Conservation (phyloP, 2,113 vertebrate species). For the Tricholaema leucomelas region DNA sequence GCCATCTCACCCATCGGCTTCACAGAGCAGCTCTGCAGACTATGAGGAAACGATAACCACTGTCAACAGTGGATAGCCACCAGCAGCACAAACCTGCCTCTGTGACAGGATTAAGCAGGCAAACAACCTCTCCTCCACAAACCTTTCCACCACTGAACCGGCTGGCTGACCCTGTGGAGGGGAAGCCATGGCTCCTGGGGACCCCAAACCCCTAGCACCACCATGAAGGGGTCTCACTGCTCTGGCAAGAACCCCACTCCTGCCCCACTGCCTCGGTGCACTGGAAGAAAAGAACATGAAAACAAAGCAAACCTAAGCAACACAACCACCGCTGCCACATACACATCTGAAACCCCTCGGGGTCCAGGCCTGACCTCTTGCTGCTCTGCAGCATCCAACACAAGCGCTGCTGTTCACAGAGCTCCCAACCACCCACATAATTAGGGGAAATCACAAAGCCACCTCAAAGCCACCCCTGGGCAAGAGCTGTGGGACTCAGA, state of each 20-base stretch:
- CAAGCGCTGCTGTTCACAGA: background rate
- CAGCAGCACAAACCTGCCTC: background rate
- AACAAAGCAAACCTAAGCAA: background rate
- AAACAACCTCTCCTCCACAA: background rate
- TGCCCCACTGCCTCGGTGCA: background rate
- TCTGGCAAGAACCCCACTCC: background rate
- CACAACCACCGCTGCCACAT: background rate
- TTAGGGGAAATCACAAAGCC: background rate
- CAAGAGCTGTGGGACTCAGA: background rate
- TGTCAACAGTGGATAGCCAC: fast-evolving
- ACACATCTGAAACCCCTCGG: background rate
- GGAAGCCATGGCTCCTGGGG: fast-evolving
- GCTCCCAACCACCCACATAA: background rate
- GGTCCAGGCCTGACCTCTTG: background rate
- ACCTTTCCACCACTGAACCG: background rate
- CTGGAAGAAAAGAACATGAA: background rate
- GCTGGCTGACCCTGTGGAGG: fast-evolving
- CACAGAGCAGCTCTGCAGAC: background rate
- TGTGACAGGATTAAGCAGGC: fast-evolving
- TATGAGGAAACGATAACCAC: background rate
- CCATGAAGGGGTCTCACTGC: fast-evolving
- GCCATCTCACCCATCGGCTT: background rate
- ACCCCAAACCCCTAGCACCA: background rate
- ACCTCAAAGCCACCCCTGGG: background rate
- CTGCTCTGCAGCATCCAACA: background rate